Conservation (phyloP, 23 tunicate genomes). For the Trididemnum miniatum region DNA sequence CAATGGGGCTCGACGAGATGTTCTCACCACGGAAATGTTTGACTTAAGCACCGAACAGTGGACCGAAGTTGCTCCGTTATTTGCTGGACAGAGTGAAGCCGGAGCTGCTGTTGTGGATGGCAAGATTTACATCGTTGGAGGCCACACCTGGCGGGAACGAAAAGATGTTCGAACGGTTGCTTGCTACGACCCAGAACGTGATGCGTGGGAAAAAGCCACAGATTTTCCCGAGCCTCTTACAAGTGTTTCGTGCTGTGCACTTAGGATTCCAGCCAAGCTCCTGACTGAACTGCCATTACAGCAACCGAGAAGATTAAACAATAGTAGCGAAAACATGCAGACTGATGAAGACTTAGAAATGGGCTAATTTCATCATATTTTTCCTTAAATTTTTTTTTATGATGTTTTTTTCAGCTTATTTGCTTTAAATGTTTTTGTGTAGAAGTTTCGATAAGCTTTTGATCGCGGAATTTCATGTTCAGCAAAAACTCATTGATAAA, state of each 20-base stretch:
- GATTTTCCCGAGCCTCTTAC: conserved; percentile 98
- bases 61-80: conserved; percentile 99
- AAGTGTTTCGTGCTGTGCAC: conserved; percentile 96
- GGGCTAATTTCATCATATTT: no score
- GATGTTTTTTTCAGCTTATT: no score
- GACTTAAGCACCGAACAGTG: conserved; percentile 85
- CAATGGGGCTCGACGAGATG: conserved; percentile 88
- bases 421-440: no score
- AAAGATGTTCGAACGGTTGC: conserved; percentile 99
- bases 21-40: conserved; percentile 92
- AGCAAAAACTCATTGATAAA: no score
- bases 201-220: conserved; percentile 95
- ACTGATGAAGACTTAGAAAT: conserved; percentile 82
- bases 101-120: conserved; percentile 98
- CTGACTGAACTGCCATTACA: conserved; percentile 72
- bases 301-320: conserved; percentile 40
- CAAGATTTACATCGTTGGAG: conserved; percentile 93
- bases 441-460: no score
- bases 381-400: no score
- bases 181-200: conserved; percentile 93
- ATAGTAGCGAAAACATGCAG: conserved; percentile 73
- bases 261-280: conserved; percentile 80
- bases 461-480: no score
- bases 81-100: conserved; percentile 99
- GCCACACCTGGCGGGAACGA: conserved; percentile 99